These are phyloP conservation scores for Perodicticus potto DNA, from an alignment of 2,797 vertebrate genomes.

Conservation along the genomic window DNA sequence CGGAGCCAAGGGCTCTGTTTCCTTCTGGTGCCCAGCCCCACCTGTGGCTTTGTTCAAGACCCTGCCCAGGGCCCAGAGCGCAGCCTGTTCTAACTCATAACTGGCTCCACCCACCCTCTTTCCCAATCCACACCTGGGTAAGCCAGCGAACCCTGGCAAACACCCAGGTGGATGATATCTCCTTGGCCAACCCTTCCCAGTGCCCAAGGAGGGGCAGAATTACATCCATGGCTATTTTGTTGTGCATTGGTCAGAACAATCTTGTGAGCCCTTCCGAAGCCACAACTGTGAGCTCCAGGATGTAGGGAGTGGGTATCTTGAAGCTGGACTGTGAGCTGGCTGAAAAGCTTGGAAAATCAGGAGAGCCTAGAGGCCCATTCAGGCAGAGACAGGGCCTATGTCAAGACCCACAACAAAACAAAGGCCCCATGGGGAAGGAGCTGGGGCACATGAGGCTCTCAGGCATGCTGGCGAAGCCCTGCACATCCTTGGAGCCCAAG, in stretches of 20 bases:
- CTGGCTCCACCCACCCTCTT: background rate
- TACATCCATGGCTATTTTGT: background rate
- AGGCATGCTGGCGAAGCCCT: background rate
- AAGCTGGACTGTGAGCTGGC: background rate
- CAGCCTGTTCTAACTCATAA: background rate
- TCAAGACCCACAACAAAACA: background rate
- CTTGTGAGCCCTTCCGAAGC: background rate
- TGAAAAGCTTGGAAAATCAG: rapidly evolving
- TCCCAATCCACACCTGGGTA: background rate
- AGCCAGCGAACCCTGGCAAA: slow-evolving; percentile 4
- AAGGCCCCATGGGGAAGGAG: rapidly evolving
- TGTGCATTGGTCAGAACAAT: too few relatives aligned
- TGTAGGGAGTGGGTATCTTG: rapidly evolving
- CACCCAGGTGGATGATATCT: background rate
- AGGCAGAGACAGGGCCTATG: background rate
- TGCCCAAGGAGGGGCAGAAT: background rate
- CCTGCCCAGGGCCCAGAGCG: background rate
- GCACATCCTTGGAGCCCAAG: background rate
- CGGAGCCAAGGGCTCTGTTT: background rate
- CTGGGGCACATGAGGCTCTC: background rate
- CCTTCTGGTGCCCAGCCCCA: background rate
- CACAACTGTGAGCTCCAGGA: background rate
- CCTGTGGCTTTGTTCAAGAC: slow-evolving; percentile 30
- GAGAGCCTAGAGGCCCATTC: background rate
- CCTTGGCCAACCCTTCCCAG: background rate